These are phyloP conservation scores for Scotopteryx bipunctaria DNA, from an alignment of 2,888 invertebrate species.

Conservation along the genomic window DNA sequence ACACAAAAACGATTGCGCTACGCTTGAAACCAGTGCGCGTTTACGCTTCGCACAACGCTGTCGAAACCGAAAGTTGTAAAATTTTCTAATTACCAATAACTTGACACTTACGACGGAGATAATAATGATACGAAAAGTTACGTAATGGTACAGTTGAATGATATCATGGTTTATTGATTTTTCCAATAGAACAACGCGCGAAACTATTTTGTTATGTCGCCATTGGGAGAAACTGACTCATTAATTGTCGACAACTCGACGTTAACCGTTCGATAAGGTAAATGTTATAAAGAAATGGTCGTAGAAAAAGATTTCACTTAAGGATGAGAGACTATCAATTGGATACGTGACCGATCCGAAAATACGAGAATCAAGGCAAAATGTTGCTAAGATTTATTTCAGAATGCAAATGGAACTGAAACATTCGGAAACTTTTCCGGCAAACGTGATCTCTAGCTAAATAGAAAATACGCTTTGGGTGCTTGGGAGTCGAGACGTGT, in stretches of 20 bases:
- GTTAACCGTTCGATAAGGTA: background rate
- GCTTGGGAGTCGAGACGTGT: constrained; percentile 30
- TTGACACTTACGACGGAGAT: constrained; percentile 46
- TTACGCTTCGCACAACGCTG: constrained; percentile 65
- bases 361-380: constrained; percentile 10
- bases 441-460: constrained; percentile 6
- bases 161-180: constrained; percentile 44
- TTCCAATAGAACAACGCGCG: constrained; percentile 37
- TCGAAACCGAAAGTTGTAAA: constrained; percentile 68
- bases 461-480: constrained; percentile 25
- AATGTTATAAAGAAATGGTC: constrained; percentile 4
- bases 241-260: background rate
- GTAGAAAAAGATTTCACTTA: constrained; percentile 7
- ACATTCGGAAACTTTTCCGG: constrained; percentile 21
- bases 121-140: constrained; percentile 50
- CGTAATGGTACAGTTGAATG: constrained; percentile 48
- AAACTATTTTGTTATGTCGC: constrained; percentile 26
- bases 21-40: constrained; percentile 64
- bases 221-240: background rate
- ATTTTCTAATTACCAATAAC: constrained; percentile 50
- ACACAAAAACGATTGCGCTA: constrained; percentile 65
- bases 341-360: constrained; percentile 27
- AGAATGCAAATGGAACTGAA: constrained; percentile 28
- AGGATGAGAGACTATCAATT: constrained; percentile 16
- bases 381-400: constrained; percentile 28